These are phyloP conservation scores for Oxyruncus cristatus DNA, from an alignment of 2,113 vertebrate species.

Conservation along the genomic window DNA sequence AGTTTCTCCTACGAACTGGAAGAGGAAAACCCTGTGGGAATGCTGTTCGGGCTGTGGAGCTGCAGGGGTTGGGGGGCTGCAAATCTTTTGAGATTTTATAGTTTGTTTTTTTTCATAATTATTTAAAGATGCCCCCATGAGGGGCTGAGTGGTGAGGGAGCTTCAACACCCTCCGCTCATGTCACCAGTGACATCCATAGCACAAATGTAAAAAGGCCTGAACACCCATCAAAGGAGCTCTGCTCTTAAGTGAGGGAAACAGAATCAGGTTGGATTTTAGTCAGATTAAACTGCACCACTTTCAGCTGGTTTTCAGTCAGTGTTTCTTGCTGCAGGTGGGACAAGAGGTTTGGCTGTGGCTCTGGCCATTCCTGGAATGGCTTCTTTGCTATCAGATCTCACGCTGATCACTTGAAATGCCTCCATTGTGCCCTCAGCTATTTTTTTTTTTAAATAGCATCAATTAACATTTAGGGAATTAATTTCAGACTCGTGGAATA, in stretches of 20 bases:
- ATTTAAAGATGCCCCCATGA: rapidly evolving
- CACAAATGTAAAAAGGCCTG: too few species aligned
- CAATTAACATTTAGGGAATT: constrained; percentile 67
- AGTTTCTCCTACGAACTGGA: not conserved
- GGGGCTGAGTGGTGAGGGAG: not conserved
- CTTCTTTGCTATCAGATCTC: not conserved
- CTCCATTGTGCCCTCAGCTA: constrained; percentile 27
- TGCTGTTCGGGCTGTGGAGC: not conserved
- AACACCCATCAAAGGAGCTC: not conserved
- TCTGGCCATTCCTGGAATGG: not conserved
- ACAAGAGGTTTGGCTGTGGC: not conserved
- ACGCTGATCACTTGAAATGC: not conserved
- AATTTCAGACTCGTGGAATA: constrained; percentile 5
- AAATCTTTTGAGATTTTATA: rapidly evolving
- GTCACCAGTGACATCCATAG: rapidly evolving
- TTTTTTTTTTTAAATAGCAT: constrained; percentile 17
- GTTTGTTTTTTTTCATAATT: not conserved
- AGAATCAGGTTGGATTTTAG: not conserved
- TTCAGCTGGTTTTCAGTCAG: not conserved
- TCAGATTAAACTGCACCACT: not conserved
- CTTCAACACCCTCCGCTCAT: rapidly evolving
- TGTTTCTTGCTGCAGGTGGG: not conserved
- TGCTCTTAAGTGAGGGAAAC: not conserved
- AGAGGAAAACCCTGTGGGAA: not conserved
- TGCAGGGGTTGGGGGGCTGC: not conserved